A percentile compares a stretch with the other conserved stretches of the same genome.
Evolutionary conservation across 2,113 vertebrate species (phyloP).

Genomic region (Xenopus borealis): DNA sequence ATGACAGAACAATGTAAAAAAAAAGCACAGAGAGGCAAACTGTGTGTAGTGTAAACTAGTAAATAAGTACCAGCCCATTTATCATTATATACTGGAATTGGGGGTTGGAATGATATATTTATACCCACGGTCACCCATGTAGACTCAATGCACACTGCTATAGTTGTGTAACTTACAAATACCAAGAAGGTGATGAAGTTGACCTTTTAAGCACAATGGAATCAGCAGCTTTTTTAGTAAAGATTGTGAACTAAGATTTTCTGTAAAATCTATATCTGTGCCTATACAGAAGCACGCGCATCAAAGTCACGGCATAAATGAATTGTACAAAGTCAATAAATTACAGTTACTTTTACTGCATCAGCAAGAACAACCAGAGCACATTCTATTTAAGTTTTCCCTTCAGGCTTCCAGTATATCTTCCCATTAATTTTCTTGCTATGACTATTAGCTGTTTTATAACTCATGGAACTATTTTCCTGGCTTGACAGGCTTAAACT

Average conservation of each 20-base stretch:
- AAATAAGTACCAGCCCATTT: no score
- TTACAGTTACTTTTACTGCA: constrained; percentile 29
- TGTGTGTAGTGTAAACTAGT: no score
- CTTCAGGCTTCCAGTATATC: constrained; percentile 30
- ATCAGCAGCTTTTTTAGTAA: constrained; percentile 3
- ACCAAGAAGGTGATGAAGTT: neutral
- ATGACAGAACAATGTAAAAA: no score
- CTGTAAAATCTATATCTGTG: constrained; percentile 7
- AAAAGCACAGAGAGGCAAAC: no score
- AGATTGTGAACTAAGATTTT: constrained; percentile 21
- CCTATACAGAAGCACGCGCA: constrained; percentile 15
- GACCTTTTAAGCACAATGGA: neutral
- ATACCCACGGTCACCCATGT: no score
- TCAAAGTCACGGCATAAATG: constrained; percentile 35
- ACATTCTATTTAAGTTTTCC: constrained; percentile 31
- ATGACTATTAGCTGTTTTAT: constrained; percentile 33
- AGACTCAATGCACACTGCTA: no score
- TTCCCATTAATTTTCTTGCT: constrained; percentile 39
- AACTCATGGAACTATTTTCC: constrained; percentile 10
- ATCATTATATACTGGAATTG: no score
- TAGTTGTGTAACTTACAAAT: neutral
- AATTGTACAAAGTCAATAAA: constrained; percentile 33
- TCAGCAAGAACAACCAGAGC: constrained; percentile 32
- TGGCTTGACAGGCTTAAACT: constrained; percentile 29
- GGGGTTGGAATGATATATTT: no score